These are phyloP conservation scores for Centropus bengalensis DNA, from an alignment of 2,113 vertebrate species.

Conservation along the genomic window DNA sequence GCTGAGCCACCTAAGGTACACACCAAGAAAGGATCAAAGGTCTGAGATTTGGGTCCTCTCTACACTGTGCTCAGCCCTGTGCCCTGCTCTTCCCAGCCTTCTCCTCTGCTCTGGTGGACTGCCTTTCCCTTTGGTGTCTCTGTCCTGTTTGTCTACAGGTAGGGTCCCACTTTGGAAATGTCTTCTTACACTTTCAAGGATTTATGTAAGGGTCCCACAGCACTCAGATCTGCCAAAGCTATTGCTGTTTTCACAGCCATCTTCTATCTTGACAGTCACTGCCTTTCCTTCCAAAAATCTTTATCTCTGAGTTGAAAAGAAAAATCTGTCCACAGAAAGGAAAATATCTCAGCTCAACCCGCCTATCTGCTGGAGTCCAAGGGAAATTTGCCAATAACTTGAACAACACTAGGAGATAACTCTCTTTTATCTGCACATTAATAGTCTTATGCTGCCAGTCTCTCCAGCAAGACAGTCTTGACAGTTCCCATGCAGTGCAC, in stretches of 20 bases:
- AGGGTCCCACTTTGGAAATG: neutral
- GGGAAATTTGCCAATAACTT: neutral
- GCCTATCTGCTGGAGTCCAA: neutral
- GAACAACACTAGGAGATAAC: neutral
- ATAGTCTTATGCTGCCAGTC: neutral
- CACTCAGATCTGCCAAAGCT: neutral
- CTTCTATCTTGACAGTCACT: neutral
- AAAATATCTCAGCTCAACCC: neutral
- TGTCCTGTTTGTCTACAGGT: neutral
- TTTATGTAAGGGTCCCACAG: neutral
- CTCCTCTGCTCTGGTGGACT: neutral
- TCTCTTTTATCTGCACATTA: neutral
- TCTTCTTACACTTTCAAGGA: neutral
- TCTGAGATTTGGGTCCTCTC: neutral
- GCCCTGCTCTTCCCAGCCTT: neutral
- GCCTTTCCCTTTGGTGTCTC: neutral
- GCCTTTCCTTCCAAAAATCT: neutral
- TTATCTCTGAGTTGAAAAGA: neutral
- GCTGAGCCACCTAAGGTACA: neutral
- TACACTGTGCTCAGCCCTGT: neutral
- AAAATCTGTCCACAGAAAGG: conserved; percentile 3
- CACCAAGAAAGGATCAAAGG: neutral
- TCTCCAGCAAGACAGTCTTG: neutral
- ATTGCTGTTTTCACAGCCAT: neutral
- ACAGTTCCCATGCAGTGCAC: neutral